Evolutionary conservation across 2,113 vertebrate species (phyloP).

Genomic region (Saguinus midas): DNA sequence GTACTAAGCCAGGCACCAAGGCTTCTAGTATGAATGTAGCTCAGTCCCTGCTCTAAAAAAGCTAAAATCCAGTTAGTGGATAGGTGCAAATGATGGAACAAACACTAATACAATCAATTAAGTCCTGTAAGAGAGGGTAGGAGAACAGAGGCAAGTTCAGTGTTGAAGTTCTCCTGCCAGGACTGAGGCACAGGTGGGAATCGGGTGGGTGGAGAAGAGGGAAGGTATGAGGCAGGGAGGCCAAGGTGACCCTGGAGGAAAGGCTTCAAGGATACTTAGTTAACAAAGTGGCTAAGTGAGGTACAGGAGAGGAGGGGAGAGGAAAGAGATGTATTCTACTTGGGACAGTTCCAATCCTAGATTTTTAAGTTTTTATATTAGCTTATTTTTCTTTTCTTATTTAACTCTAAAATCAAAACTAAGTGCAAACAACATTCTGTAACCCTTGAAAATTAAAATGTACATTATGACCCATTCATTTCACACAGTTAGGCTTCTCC

Average conservation of each 20-base stretch:
- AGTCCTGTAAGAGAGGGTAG: neutral
- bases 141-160: neutral
- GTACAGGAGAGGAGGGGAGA: neutral
- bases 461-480: neutral
- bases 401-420: constrained; percentile 45
- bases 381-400: neutral
- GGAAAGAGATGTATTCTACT: neutral
- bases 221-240: neutral
- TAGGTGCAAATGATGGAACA: neutral
- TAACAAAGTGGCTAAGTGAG: neutral
- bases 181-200: neutral
- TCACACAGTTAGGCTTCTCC: neutral
- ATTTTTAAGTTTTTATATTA: neutral
- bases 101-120: neutral
- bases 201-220: neutral
- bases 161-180: neutral
- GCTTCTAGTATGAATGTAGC: neutral
- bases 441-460: neutral
- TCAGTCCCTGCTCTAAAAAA: neutral
- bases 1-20: neutral
- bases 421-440: neutral
- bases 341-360: neutral
- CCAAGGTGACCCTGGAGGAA: neutral
- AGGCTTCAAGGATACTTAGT: neutral
- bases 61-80: neutral